phyloP scores from a whole-genome alignment of 2,113 vertebrate species.

The Sardina pilchardus region DNA sequence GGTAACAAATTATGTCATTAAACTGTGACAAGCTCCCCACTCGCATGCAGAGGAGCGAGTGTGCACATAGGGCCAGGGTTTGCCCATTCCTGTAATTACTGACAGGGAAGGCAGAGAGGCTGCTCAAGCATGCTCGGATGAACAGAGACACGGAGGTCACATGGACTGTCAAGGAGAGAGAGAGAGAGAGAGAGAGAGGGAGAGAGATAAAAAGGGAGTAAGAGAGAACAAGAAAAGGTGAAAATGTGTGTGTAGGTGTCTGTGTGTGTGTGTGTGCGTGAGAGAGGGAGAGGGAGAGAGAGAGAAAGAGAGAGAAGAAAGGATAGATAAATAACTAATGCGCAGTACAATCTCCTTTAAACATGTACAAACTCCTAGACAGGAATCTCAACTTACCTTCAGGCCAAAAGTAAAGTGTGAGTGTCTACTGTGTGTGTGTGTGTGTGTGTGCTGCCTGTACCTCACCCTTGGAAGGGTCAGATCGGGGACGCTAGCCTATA shows the following conservation, averaged over 20 bases:
- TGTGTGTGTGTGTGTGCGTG: background rate
- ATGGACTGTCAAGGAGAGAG: background rate
- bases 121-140: background rate
- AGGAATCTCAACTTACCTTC: background rate
- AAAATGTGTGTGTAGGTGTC: background rate
- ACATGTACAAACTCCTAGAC: background rate
- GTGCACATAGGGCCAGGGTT: background rate
- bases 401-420: background rate
- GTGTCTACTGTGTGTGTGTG: background rate
- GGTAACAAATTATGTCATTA: constrained; percentile 4
- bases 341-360: background rate
- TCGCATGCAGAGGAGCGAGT: background rate
- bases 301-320: background rate
- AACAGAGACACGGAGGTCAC: background rate
- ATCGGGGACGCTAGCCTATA: background rate
- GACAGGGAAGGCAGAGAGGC: background rate
- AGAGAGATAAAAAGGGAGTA: background rate
- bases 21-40: background rate
- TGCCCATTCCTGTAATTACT: constrained; percentile 8
- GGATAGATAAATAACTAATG: background rate
- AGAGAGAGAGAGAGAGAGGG: background rate
- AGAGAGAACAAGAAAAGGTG: background rate
- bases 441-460: background rate
- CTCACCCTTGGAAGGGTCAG: background rate
- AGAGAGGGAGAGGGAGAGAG: background rate